Evolutionary conservation across 2,113 vertebrate species (phyloP), one percentile per base, ranked within the genome.

Genomic region (Engraulis encrasicolus): DNA sequence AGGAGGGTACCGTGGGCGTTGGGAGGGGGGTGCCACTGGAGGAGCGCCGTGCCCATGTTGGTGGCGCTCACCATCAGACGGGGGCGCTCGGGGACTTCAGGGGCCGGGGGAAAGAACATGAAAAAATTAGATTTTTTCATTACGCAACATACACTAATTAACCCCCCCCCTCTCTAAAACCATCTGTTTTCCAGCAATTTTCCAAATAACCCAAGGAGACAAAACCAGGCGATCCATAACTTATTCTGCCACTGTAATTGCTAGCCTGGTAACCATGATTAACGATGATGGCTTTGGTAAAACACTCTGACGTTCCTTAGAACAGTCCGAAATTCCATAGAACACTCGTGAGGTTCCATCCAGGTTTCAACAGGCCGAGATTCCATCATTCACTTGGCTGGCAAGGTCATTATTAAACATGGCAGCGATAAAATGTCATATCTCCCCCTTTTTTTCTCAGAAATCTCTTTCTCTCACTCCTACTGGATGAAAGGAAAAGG

Each of bases 11-110:
- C 98, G 50, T 97, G 96, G 78, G 96, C 98, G 89, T 97, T 91
- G 80, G 97, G 91, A 0, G 98, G 98, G 79, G 98, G 96, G 85
- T 99, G 97, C 98, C 98, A 99, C 90, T 99, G 98, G 90, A 99
- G 95, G 81, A 99, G 95, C 89, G 98, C 98, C 0, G 98, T 99
- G 90, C 97, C 97, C 98, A 99, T 99, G 94, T 99, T 99, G 66
- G 98, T 99, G 89, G 97, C 96, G 92, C 97, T 99, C 89, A 99
- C 97, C 94, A 98, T 97, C 78, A 99, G 96, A 0, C 97, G 94
- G 84, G 98, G 98, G 94, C 96, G 98, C 31, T 98, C 98, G 93
- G 98, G 98, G 95, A 99, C 98, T 99, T 91, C 49, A 94, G 87
- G 80, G 94, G 81, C 74, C 77, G 49, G 78, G 89, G 58, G 88